Conservation (phyloP, 1,140 invertebrate species). For the Mamestra configurata region DNA sequence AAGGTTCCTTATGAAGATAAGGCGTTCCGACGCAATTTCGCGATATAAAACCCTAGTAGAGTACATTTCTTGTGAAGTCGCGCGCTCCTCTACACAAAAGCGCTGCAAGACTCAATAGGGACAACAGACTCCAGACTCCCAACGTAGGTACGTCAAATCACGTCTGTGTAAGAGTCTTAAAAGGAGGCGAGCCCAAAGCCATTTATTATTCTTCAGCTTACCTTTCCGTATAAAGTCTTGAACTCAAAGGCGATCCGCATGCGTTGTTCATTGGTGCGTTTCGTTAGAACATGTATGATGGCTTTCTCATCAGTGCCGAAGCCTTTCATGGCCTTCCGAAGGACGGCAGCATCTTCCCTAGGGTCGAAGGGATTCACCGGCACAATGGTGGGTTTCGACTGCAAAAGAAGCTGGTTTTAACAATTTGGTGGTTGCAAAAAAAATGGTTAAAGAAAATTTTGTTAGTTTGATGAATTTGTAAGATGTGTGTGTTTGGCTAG, state of each 20-base stretch:
- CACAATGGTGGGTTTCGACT: slow-evolving; percentile 91
- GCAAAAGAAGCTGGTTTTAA: slow-evolving; percentile 60
- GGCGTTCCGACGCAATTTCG: no score
- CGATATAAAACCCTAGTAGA: no score
- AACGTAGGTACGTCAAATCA: no score
- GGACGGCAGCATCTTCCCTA: slow-evolving; percentile 91
- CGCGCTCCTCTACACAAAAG: no score
- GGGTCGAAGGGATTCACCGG: slow-evolving; percentile 91
- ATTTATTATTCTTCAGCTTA: slow-evolving; percentile 58
- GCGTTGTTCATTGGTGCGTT: slow-evolving; percentile 92
- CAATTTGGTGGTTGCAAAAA: background rate
- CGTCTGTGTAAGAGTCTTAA: no score
- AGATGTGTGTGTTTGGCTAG: no score
- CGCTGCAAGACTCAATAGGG: no score
- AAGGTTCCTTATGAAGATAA: no score
- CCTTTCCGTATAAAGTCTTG: slow-evolving; percentile 95
- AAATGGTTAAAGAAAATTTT: background rate
- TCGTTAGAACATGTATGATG: slow-evolving; percentile 93
- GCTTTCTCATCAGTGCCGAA: slow-evolving; percentile 94
- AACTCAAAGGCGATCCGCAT: slow-evolving; percentile 92
- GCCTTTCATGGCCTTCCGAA: slow-evolving; percentile 95
- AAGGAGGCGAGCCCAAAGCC: no score
- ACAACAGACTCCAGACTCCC: no score
- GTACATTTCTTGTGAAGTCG: no score
- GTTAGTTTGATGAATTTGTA: no score